Evolutionary conservation across 1,140 invertebrate species (phyloP).

Genomic region (Marisa cornuarietis): DNA sequence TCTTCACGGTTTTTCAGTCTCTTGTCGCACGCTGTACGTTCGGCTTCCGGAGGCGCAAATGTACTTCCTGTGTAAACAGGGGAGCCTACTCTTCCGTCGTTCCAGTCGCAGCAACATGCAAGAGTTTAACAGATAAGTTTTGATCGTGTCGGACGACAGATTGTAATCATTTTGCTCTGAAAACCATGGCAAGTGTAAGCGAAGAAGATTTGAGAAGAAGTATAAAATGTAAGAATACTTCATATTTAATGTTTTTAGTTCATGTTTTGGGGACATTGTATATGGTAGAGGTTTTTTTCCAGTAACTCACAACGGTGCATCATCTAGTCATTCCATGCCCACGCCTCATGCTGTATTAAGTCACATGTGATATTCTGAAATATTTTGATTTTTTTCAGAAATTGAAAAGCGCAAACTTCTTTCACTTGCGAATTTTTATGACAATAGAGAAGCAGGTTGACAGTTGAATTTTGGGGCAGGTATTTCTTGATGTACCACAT

Average conservation of each 20-base stretch:
- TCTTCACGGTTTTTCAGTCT: background rate
- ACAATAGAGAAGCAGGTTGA: background rate
- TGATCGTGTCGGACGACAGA: background rate
- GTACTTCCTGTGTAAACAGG: background rate
- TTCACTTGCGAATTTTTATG: background rate
- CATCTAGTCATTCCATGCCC: no score
- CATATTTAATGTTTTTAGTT: background rate
- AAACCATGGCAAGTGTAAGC: background rate
- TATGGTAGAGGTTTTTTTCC: no score
- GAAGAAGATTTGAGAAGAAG: constrained; percentile 1
- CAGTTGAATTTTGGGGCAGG: no score
- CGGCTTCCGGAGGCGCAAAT: background rate
- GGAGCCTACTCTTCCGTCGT: background rate
- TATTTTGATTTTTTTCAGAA: background rate
- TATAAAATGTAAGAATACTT: background rate
- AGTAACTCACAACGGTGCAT: no score
- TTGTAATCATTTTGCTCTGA: background rate
- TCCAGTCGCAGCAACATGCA: background rate
- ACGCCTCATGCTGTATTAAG: no score
- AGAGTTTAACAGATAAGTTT: background rate
- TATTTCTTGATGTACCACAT: no score
- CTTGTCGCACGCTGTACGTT: background rate
- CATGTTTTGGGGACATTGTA: background rate
- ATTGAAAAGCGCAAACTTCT: no score
- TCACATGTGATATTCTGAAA: no score